Base-by-base conservation (phyloP, 2,888 invertebrate species). In the Autographa pulchrina region DNA sequence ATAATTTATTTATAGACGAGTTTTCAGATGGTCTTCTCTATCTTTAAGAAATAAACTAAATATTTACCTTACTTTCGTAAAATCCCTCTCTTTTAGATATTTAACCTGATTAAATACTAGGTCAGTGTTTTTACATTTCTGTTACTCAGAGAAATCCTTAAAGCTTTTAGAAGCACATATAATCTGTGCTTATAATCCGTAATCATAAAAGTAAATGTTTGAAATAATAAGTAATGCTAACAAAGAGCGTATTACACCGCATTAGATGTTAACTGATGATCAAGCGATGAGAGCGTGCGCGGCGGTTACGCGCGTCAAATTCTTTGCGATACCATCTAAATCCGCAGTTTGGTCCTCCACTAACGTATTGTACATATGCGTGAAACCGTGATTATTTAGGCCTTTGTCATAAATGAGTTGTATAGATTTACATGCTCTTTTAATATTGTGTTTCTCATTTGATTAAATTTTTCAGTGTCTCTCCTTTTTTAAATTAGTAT, bases 321-420 rank as follows among this genome's bases (percentile, higher is more conserved):
- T 90, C 86, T 77, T 83, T 77, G 86, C 84, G 95, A 95, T 95
- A 94, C 81, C 88, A 96, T 95, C 95, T 92, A 91, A 94, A 95
- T 94, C 94, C 92, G 89, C 84, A 78, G 88, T 84, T 87, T 83
- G 78, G 82, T 86, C 84, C 86, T 85, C 81, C 81, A 84, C 85
- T 85, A 82, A 80, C 77, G 70, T 74, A 79, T 82, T 85, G 75
- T 77, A 71, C 78, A 64, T 74, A 79, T 83, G 79, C 82, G 76
- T 84, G 81, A 81, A 66, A 68, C 65, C 68, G 73, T 78, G 67
- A 41, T 72, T 69, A 73, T 68, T 73, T 59, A 25, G 4, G 3
- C 20, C 6, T 25, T 56, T 56, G 25, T 56, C 20, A 56, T 25
- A 20, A 20, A 56, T 56, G 13, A 8, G 18, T 56, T n/a, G 48